phyloP scores from a whole-genome alignment of 2,113 vertebrate species.

The Spilogale gracilis region DNA sequence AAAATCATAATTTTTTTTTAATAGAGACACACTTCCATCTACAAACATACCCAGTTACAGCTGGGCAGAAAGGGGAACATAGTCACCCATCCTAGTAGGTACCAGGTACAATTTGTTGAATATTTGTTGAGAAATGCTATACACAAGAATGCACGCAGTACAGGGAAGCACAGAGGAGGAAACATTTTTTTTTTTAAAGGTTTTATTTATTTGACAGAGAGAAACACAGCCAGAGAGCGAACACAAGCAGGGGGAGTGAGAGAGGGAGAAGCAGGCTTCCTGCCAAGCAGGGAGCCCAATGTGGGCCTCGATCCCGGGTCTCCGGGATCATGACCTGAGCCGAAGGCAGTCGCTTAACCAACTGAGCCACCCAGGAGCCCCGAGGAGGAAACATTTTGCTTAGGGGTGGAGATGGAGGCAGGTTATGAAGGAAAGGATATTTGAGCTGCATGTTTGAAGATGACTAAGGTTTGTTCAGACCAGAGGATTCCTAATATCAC shows the following conservation, averaged over 20 bases:
- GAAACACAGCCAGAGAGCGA: no score
- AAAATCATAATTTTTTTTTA: background rate
- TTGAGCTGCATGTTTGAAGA: background rate
- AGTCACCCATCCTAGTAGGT: background rate
- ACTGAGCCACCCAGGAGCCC: no score
- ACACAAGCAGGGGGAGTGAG: no score
- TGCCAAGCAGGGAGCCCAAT: no score
- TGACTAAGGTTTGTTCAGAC: background rate
- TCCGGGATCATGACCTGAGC: no score
- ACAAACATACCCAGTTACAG: background rate
- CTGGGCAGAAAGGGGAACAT: background rate
- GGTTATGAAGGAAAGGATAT: background rate
- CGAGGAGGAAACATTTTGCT: background rate
- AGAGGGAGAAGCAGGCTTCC: no score
- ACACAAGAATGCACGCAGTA: background rate
- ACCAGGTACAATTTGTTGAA: background rate
- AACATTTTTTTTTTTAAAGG: no score
- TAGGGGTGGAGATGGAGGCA: background rate
- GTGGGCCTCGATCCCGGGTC: no score
- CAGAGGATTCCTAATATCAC: background rate
- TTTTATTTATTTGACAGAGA: no score
- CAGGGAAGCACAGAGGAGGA: background rate
- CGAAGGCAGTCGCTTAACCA: no score
- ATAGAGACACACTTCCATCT: background rate
- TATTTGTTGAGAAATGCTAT: background rate